Base-by-base conservation (phyloP, 2,888 invertebrate genomes). In the Strigamia crassipes region DNA sequence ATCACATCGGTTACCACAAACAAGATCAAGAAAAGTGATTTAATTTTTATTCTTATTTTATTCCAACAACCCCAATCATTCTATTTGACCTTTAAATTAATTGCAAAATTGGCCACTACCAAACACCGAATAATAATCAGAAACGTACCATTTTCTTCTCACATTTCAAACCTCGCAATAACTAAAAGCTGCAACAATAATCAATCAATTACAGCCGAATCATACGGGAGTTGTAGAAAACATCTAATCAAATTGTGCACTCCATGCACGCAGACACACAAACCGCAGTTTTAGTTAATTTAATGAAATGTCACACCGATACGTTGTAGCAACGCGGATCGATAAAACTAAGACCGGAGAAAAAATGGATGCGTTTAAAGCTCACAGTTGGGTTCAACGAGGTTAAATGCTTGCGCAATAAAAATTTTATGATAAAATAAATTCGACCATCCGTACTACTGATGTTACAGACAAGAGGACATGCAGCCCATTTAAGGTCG, bases 341-440 rank as follows among this genome's bases (percentile, higher is more conserved):
- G 56, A 56, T 56, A 56, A 56, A 56, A 56, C 56, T 56, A 56
- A 56, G 56, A 56, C 6, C 56, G 56, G n/a, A n/a, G n/a, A 21
- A 56, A 56, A 56, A 56, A 56, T 18, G 56, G 56, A 56, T 56
- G 56, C 56, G 56, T 56, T 56, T 56, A 56, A 56, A 56, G 56
- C 56, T 56, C 56, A 56, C 56, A 56, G 56, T 18, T 18, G 56
- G 18, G 56, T 56, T 56, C 56, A 56, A 56, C 56, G n/a, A 21
- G 56, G 56, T 56, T 56, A 56, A 56, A 56, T 56, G 56, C 56
- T 56, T 18, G 6, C 4, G n/a, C 56, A 56, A 56, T 56, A 56
- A 56, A 56, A 56, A 56, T 56, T 56, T 56, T 56, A 56, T 56
- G 56, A 56, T 56, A 56, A 56, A 56, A 56, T 56, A 56, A 56